Percentiles rank a stretch among this genome's conserved stretches.
phyloP scores from a whole-genome alignment of 2,888 invertebrate species.

The Himalopsyche kuldschensis region DNA sequence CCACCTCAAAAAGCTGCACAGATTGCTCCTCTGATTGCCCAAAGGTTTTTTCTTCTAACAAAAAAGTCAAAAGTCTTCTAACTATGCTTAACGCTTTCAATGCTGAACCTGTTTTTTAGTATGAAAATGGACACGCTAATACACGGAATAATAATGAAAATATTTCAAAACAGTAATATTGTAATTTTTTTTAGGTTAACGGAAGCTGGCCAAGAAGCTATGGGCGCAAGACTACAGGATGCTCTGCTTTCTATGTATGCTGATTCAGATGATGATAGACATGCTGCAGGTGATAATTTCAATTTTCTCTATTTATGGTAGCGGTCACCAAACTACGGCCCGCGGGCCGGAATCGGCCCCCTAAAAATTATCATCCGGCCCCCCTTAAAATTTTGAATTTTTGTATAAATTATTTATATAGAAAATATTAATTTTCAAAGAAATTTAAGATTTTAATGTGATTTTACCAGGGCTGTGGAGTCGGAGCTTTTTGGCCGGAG shows the following conservation, averaged over 20 bases:
- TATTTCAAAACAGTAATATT: background rate
- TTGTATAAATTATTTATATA: no score
- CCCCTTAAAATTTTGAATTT: no score
- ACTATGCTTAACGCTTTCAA: no score
- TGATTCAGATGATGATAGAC: conserved; percentile 8
- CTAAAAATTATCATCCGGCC: no score
- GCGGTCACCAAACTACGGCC: background rate
- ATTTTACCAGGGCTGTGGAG: no score
- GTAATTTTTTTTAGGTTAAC: conserved; percentile 20
- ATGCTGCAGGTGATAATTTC: background rate
- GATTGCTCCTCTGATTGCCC: conserved; percentile 36
- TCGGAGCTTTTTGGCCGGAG: no score
- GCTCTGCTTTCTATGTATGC: conserved; percentile 28
- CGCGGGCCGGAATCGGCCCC: background rate
- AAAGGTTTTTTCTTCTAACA: conserved; percentile 29
- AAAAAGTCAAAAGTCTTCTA: no score
- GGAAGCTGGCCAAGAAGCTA: conserved; percentile 38
- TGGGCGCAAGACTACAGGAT: conserved; percentile 29
- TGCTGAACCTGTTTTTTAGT: no score
- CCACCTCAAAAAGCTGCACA: conserved; percentile 40
- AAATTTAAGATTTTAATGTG: no score
- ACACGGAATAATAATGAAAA: background rate
- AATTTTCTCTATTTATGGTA: background rate
- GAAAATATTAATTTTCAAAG: no score
- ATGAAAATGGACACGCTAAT: no score